Percentiles rank a stretch among this genome's conserved stretches.
phyloP scores from a whole-genome alignment of 1,140 invertebrate species.

The Diabrotica undecimpunctata region DNA sequence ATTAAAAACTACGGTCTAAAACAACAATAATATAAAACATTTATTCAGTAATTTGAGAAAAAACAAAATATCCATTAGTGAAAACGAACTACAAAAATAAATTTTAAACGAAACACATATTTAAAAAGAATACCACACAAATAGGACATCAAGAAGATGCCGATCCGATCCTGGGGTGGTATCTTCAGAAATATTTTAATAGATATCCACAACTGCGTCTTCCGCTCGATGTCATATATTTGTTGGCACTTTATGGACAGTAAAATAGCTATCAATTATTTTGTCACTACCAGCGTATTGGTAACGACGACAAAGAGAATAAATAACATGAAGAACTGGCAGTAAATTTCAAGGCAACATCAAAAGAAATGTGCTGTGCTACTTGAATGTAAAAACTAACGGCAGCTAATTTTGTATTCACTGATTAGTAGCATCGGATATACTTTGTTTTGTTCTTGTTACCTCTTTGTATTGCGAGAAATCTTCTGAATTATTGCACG shows the following conservation, averaged over 20 bases:
- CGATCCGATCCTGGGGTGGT: not conserved
- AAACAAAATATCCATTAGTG: too few relatives aligned
- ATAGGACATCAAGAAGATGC: not conserved
- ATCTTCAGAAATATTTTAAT: constrained; percentile 12
- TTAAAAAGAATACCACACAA: not conserved
- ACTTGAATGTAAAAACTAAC: not conserved
- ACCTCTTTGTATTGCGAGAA: not conserved
- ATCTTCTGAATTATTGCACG: too few relatives aligned
- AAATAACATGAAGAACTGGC: not conserved
- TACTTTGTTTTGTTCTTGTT: not conserved
- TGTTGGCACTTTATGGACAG: constrained; percentile 15
- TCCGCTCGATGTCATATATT: constrained; percentile 10
- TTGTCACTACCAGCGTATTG: constrained; percentile 6
- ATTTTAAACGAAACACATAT: too few relatives aligned
- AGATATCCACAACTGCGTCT: constrained; percentile 9
- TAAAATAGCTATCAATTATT: constrained; percentile 17
- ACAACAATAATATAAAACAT: too few relatives aligned
- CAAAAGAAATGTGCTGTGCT: not conserved
- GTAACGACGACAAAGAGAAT: not conserved
- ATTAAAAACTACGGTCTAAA: too few relatives aligned
- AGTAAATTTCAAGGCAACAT: constrained; percentile 1
- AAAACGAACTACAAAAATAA: too few relatives aligned
- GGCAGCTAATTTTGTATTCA: constrained; percentile 2
- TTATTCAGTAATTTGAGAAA: too few relatives aligned
- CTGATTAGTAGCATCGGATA: not conserved